Conservation (phyloP, 2,113 vertebrate species). For the Okapia johnstoni region DNA sequence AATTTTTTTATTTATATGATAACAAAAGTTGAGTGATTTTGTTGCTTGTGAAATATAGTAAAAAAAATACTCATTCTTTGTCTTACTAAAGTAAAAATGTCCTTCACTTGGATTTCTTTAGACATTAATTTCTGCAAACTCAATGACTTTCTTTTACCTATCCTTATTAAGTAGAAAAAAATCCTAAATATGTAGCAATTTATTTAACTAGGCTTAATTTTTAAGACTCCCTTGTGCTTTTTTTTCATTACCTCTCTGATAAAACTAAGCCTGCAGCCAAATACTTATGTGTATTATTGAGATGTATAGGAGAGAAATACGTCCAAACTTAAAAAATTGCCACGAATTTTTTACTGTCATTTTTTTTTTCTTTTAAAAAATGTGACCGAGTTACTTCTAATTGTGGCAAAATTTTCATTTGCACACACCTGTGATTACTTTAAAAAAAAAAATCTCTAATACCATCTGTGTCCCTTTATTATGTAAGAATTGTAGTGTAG, state of each 20-base stretch:
- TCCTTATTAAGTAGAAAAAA: background rate
- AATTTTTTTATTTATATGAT: background rate
- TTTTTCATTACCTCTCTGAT: background rate
- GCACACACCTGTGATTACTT: background rate
- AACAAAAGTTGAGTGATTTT: background rate
- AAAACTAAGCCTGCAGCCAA: background rate
- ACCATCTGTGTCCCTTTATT: background rate
- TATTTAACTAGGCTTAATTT: background rate
- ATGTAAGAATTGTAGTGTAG: background rate
- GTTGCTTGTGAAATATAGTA: background rate
- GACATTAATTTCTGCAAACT: background rate
- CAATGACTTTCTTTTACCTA: background rate
- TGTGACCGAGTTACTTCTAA: background rate
- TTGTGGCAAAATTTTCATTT: background rate
- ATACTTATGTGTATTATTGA: background rate
- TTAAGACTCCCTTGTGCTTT: background rate
- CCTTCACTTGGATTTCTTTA: background rate
- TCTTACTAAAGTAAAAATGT: slow-evolving; percentile 29
- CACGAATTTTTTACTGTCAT: background rate
- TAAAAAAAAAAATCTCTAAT: background rate
- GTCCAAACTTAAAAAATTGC: slow-evolving; percentile 16
- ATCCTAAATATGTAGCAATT: background rate
- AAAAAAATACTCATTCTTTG: slow-evolving; percentile 24
- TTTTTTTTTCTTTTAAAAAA: background rate
- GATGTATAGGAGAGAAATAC: background rate